phyloP scores from a whole-genome alignment of 2,888 invertebrate species.

The Xanthia togata region DNA sequence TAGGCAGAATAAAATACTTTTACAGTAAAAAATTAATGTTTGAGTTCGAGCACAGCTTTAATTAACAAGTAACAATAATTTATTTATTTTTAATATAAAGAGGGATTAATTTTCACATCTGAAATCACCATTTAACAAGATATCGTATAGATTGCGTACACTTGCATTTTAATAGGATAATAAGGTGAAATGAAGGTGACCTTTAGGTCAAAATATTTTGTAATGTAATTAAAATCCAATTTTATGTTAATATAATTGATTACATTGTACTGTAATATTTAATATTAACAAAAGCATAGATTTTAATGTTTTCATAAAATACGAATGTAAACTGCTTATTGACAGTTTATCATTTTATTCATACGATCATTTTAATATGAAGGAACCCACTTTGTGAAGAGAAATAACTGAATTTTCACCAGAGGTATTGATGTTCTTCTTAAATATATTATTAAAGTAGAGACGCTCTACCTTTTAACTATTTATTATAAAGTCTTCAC shows the following conservation, averaged over 20 bases:
- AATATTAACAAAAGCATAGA: background rate
- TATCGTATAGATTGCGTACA: slow-evolving; percentile 8
- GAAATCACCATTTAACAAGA: slow-evolving; percentile 12
- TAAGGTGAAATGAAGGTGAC: slow-evolving; percentile 38
- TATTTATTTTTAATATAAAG: slow-evolving; percentile 24
- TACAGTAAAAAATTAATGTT: slow-evolving; percentile 20
- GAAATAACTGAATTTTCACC: background rate
- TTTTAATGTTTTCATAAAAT: background rate
- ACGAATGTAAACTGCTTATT: slow-evolving; percentile 6
- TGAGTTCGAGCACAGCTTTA: slow-evolving; percentile 11
- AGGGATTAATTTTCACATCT: slow-evolving; percentile 24
- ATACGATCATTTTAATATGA: background rate
- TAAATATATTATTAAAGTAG: background rate
- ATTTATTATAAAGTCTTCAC: background rate
- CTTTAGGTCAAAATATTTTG: slow-evolving; percentile 15
- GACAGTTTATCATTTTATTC: slow-evolving; percentile 13
- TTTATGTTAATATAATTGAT: slow-evolving; percentile 32
- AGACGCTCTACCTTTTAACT: background rate
- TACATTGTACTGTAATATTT: background rate
- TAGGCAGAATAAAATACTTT: slow-evolving; percentile 38
- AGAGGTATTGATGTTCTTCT: background rate
- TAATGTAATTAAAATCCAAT: slow-evolving; percentile 30
- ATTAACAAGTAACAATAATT: slow-evolving; percentile 23
- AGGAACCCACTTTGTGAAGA: background rate
- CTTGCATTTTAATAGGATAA: slow-evolving; percentile 31